Evolutionary conservation across 2,797 vertebrate species (phyloP), one percentile per base, ranked within the genome.

Genomic region (Trachurus trachurus): DNA sequence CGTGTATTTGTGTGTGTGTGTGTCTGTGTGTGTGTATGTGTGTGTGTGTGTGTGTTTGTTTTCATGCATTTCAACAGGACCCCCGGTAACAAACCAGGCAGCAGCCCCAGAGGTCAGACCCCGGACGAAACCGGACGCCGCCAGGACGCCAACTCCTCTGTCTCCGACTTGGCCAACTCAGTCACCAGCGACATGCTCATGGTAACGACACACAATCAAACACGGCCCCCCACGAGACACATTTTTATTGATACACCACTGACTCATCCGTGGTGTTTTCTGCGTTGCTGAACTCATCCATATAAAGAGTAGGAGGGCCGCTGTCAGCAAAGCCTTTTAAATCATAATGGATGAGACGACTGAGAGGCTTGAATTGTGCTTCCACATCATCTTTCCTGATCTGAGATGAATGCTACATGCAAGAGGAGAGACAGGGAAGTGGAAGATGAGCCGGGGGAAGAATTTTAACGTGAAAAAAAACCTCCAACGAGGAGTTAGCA

Each of bases 171-270:
- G 72, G 97, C 97, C 93, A 99, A 99, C 94, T 99, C 98, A 40
- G 95, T 98, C 92, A 99, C 97, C 93, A 99, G 97, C n/a, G 98
- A 99, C 94, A 97, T 98, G 97, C 96, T 98, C 49, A 99, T 98
- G 98, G 98, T 99, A 95, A 91, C 68, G 16, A 19, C 60, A 60
- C 65, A 47, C 26, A 56, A 59, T 58, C 49, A 68, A 68, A 26
- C 64, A 62, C 19, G 37, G 37, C 54, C 22, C 22, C 49, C 39
- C 26, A 2, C 3, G 9, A 66, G 31, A 68, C 70, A 54, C 44
- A 17, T 54, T 80, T 80, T 9, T 26, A 85, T 40, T 76, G 68
- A 71, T 21, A 50, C 52, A 34, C 52, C 56, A 60, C 22, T 60
- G 49, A 65, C 60, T 76, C 39, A 50, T 80, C 16, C 1, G 15